Conservation (phyloP, 2,888 invertebrate genomes). For the Cephonodes hylas region DNA sequence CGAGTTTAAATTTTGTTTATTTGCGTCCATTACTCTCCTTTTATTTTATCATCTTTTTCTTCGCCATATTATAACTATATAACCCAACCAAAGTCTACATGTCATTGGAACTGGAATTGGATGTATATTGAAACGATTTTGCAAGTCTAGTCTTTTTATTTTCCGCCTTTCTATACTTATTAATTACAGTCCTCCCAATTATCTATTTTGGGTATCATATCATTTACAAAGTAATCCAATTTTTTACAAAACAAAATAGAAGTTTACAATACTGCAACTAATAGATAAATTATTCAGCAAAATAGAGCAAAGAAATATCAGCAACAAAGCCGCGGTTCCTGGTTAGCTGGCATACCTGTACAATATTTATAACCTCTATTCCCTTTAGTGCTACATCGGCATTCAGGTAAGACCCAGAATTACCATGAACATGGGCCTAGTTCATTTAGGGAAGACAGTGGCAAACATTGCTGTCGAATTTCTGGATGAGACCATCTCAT, state of each 20-base stretch:
- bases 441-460: conserved; percentile 59
- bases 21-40: too few species aligned
- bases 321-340: conserved; percentile 20
- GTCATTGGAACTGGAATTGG: too few species aligned
- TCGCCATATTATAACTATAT: too few species aligned
- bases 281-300: neutral
- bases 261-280: neutral
- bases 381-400: conserved; percentile 54
- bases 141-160: too few species aligned
- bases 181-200: too few species aligned
- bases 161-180: too few species aligned
- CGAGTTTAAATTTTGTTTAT: too few species aligned
- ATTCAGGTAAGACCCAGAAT: conserved; percentile 67
- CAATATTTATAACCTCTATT: conserved; percentile 57
- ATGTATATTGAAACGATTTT: too few species aligned
- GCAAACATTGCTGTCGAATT: conserved; percentile 27
- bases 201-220: neutral
- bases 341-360: conserved; percentile 35
- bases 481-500: conserved; percentile 35
- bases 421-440: conserved; percentile 68
- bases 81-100: too few species aligned
- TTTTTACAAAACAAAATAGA: neutral
- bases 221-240: neutral
- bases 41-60: too few species aligned
- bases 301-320: conserved; percentile 16